Evolutionary conservation across 1,140 invertebrate species (phyloP), one percentile per base, ranked within the genome.

Genomic region (Varroa destructor): DNA sequence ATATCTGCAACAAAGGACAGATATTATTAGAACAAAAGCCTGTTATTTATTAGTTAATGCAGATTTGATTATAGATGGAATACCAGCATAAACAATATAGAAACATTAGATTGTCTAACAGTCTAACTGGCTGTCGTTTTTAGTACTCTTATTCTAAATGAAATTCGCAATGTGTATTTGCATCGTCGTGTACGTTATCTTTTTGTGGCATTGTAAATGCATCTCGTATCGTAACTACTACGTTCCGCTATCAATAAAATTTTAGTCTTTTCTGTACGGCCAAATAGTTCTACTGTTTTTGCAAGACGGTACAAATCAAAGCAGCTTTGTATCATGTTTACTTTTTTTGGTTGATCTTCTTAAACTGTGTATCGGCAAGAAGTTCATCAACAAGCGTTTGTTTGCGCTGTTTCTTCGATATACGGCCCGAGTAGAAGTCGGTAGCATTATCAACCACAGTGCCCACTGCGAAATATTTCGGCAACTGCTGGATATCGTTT

Each of bases 371-470:
- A 85, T 96, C 90, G 8, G 87, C 87, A 77, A 97, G 80, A 0
- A 97, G 81, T 79, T 97, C 93, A 74, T 97, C 92, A 0, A 96
- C 91, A 73, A 97, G 84, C 0, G 90, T 93, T 42, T 83, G 80
- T 79, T 95, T 97, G 1, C 91, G 83, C 75, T 93, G 84, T 78
- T 91, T 93, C 74, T 88, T 90, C 0, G 89, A 88, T 71, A 94
- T 78, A 71, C 92, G 82, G 14, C 78, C 78, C 74, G 86, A 77
- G 75, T 85, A 86, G 77, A 82, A 86, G 75, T 86, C 85, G 37
- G 79, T 79, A 8, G 82, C 75, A 71, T 76, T 77, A 67, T 85
- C 84, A 37, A 84, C 76, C 61, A 86, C 80, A 70, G 78, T 81
- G 54, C 84, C 85, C 76, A 84, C 78, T 81, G 93, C 89, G 78